Base-by-base conservation (phyloP, 1,140 invertebrate species). In the Cotesia typhae region DNA sequence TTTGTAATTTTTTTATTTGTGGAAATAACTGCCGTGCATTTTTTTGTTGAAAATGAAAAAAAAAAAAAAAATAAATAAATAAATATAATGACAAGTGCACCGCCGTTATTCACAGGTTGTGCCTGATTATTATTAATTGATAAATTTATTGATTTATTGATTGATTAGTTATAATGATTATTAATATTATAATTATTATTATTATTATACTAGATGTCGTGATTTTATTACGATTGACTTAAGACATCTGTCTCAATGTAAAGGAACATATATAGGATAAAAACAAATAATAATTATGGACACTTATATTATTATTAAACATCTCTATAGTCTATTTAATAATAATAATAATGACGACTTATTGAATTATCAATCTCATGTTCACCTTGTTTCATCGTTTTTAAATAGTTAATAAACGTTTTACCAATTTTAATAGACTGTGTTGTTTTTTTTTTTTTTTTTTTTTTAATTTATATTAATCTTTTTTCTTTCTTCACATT, bases 351-450 rank as follows among this genome's bases (percentile, higher is more conserved):
- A 55, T 55, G 12, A 85, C 83, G 83, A 85, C 81, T 84, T 85
- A 85, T 84, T 85, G 82, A 85, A 85, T 84, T 85, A 84, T 83
- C 82, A 85, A 84, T 83, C 81, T 85, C 84, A 85, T 85, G 84
- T 85, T 85, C 83, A 85, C 83, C 80, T 85, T 85, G 84, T 85
- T 85, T 85, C 83, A 83, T 85, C 83, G 83, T 85, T 85, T 85
- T 84, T 84, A 84, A 85, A 85, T 85, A 85, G 84, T 85, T 85
- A 85, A 85, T 85, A 85, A 85, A 85, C 83, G 83, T 85, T 85
- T 85, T 85, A 85, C 81, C 84, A 84, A 84, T 85, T 85, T 85
- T 84, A 85, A 71, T 38, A 60, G n/a, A 20, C 59, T 20, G 28
- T 60, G 28, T 36, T 36, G 36, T 20, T 20, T 9, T 1, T 41